phyloP scores from a whole-genome alignment of 1,140 invertebrate genomes.

The Lepidotrigona ventralis region DNA sequence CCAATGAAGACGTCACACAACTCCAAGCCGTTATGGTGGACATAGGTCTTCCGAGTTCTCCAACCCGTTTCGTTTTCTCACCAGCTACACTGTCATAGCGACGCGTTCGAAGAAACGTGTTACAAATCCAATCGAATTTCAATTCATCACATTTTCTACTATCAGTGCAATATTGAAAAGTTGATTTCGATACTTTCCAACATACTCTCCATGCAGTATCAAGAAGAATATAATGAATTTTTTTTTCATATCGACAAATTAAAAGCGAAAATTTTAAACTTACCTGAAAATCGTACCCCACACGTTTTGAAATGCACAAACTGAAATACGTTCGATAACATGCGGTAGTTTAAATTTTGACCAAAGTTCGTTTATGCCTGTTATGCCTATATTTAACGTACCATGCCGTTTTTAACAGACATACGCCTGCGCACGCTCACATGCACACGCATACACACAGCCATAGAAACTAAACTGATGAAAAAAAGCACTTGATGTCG shows the following conservation, averaged over 20 bases:
- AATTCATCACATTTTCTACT: too few relatives aligned
- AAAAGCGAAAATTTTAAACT: not conserved
- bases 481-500: too few relatives aligned
- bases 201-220: too few relatives aligned
- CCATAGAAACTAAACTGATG: too few relatives aligned
- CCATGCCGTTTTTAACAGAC: too few relatives aligned
- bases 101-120: slow-evolving; percentile 27
- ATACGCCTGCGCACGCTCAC: too few relatives aligned
- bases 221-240: not conserved
- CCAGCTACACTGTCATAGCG: slow-evolving; percentile 39
- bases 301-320: not conserved
- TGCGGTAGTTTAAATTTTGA: too few relatives aligned
- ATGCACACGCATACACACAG: too few relatives aligned
- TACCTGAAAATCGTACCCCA: not conserved
- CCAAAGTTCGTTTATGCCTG: too few relatives aligned
- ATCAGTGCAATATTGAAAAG: not conserved
- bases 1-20: slow-evolving; percentile 54
- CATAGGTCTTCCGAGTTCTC: slow-evolving; percentile 20
- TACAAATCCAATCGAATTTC: not conserved
- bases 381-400: too few relatives aligned
- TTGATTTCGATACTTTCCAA: not conserved
- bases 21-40: slow-evolving; percentile 40
- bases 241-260: not conserved
- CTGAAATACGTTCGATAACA: not conserved
- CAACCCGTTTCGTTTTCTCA: not conserved